Conservation (phyloP, 2,113 vertebrate species). For the Morphnarchus princeps region DNA sequence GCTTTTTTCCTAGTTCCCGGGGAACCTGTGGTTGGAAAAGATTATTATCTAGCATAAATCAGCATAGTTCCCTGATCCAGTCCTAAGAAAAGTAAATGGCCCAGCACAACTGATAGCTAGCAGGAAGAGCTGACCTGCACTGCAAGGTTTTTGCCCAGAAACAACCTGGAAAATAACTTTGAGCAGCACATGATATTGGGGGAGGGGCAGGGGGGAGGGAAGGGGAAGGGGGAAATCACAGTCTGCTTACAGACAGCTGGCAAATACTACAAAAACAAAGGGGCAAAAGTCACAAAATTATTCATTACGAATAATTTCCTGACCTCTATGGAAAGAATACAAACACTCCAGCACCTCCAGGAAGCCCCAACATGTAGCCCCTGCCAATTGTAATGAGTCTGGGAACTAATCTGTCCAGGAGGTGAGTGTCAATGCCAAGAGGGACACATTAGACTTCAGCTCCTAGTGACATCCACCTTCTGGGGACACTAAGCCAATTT, state of each 20-base stretch:
- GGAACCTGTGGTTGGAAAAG: not conserved
- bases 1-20: not conserved
- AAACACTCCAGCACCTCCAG: not conserved
- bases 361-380: not conserved
- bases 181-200: not conserved
- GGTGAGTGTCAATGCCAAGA: not conserved
- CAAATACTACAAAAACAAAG: not conserved
- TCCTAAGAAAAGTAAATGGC: not conserved
- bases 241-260: not conserved
- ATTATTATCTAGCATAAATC: not conserved
- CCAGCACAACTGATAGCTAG: not conserved
- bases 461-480: not conserved
- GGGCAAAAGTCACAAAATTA: not conserved
- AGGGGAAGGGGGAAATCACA: not conserved
- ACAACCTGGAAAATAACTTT: not conserved
- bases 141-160: not conserved
- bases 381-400: not conserved
- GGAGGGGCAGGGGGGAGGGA: no score
- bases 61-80: not conserved
- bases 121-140: not conserved
- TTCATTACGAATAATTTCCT: not conserved
- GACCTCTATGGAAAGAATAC: not conserved
- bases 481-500: slow-evolving; percentile 6
- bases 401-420: not conserved
- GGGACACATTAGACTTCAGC: not conserved